Evolutionary conservation across 1,140 invertebrate genomes (phyloP).

Genomic region (Antheraea pernyi): DNA sequence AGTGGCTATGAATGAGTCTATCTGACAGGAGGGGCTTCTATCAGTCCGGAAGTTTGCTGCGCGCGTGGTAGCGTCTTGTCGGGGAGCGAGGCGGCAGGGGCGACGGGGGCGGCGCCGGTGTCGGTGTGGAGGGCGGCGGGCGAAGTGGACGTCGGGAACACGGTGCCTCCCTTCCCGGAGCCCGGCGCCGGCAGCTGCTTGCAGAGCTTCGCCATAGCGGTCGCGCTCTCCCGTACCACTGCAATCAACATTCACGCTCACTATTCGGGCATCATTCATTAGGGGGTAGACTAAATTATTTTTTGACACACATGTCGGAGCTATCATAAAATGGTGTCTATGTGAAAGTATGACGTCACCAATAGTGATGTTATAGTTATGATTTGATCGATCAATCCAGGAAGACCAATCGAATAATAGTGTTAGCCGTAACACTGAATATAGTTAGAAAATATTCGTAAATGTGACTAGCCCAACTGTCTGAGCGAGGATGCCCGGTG

Average conservation of each 20-base stretch:
- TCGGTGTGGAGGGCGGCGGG: conserved; percentile 26
- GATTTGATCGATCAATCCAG: no score
- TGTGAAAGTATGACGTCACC: no score
- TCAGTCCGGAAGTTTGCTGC: background rate
- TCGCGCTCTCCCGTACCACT: conserved; percentile 62
- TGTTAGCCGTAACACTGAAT: no score
- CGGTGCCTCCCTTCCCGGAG: conserved; percentile 21
- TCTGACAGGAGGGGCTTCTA: background rate
- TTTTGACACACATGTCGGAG: no score
- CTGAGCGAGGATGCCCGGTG: no score
- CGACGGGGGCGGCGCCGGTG: conserved; percentile 22
- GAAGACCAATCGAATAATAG: no score
- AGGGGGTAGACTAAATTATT: no score
- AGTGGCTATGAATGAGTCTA: background rate
- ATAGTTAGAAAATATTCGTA: no score
- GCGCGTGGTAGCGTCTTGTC: conserved; percentile 19
- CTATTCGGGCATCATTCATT: no score
- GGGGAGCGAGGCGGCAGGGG: conserved; percentile 26
- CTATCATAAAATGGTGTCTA: no score
- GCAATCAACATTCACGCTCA: conserved; percentile 12
- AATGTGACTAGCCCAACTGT: no score
- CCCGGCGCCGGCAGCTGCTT: conserved; percentile 38
- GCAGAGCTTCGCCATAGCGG: conserved; percentile 63
- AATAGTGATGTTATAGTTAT: no score
- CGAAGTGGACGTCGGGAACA: conserved; percentile 31